Base-by-base conservation (phyloP, 2,113 vertebrate genomes). In the Poecile atricapillus region DNA sequence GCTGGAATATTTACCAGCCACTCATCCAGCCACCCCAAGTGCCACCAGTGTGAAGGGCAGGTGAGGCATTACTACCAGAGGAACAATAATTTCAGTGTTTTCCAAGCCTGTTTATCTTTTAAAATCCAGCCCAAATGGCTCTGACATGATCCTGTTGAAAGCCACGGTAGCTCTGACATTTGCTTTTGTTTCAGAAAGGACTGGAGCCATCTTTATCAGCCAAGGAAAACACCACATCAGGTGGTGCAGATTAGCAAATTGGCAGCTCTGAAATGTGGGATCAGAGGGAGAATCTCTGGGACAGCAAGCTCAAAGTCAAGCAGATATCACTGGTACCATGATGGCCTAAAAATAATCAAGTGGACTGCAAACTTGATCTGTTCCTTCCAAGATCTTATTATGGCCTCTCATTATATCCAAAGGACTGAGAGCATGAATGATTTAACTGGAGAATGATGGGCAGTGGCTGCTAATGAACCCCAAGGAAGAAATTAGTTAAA, bases 401-500 rank as follows among this genome's bases (percentile, higher is more conserved):
- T 64, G 86, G 83, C 39, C 76, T 96, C 80, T 94, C 83, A 89
- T 95, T 93, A 88, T 5, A 83, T 2, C 64, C 76, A 59, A 58
- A 68, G 56, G 37, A 75, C 7, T 8, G 63, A 65, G 23, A 94
- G 21, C 71, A 90, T 89, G 90, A 94, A 94, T 94, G 60, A 95
- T 95, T 96, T 89, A 94, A 92, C 27, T 56, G 64, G 24, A 89
- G 76, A 91, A 75, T 18, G 47, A 94, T 37, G 39, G 86, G n/a
- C 64, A 90, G 63, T 35, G 71, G 37, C 33, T 78, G 64, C 21
- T 94, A 89, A 94, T 56, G 76, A 94, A 64, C 33, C 28, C 12
- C 16, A 58, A 31, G 43, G 37, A 70, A 81, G 15, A 84, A 87
- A 49, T 46, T 4, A 63, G 52, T 35, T 49, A 1, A 9, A 31